Evolutionary conservation across 2,888 invertebrate species (phyloP).

Genomic region (Drosophila falleni): DNA sequence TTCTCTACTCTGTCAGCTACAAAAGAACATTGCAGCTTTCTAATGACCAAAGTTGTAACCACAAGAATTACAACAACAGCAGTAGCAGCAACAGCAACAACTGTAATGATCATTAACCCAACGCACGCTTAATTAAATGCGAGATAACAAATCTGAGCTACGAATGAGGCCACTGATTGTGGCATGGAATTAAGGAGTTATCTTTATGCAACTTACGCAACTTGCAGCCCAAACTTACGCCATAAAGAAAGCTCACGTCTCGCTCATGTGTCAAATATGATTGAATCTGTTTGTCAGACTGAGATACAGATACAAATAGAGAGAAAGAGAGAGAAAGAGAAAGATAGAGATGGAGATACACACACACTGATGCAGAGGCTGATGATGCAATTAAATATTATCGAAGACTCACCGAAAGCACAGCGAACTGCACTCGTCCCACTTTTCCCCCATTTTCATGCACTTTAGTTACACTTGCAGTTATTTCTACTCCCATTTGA

Average conservation of each 20-base stretch:
- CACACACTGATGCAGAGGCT: conserved; percentile 2
- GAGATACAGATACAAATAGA: not conserved
- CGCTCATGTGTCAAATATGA: conserved; percentile 55
- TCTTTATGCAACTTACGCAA: conserved; percentile 55
- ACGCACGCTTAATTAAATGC: conserved; percentile 77
- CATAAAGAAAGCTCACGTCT: conserved; percentile 57
- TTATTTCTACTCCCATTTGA: conserved; percentile 31
- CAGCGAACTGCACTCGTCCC: conserved; percentile 68
- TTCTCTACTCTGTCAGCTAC: conserved; percentile 5
- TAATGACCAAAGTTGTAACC: conserved; percentile 68
- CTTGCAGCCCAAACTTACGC: conserved; percentile 38
- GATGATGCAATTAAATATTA: conserved; percentile 68
- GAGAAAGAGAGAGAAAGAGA: too few species aligned
- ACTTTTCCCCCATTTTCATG: conserved; percentile 67
- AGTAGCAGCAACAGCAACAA: conserved; percentile 1
- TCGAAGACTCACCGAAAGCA: conserved; percentile 65
- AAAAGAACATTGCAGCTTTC: conserved; percentile 66
- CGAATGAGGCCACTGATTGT: conserved; percentile 68
- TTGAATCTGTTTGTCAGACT: conserved; percentile 47
- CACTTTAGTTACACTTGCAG: conserved; percentile 59
- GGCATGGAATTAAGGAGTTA: conserved; percentile 26
- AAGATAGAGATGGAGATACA: too few species aligned
- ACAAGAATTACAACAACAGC: conserved; percentile 8
- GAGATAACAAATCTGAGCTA: conserved; percentile 60
- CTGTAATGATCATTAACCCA: conserved; percentile 47